Evolutionary conservation across 1,140 invertebrate species (phyloP), one percentile per base, ranked within the genome.

Genomic region (Neodiprion virginianus): DNA sequence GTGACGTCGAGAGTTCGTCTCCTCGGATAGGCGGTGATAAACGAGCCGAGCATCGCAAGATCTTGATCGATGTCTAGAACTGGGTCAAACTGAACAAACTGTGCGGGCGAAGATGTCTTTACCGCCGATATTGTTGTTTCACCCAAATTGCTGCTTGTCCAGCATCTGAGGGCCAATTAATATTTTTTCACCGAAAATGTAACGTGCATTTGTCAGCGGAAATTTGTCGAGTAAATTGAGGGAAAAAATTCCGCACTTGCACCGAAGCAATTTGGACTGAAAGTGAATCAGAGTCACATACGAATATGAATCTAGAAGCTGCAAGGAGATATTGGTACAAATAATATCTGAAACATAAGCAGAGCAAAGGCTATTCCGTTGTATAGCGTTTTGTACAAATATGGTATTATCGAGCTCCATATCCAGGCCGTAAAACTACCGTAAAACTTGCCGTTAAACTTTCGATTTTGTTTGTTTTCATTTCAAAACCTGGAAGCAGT

Each of bases 71-170:
- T 61, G 53, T 21, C 53, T 17, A 61, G 8, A 61, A 61, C 53
- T 61, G 53, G 53, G 53, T 61, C 53, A 61, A 61, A 61, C 53
- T 61, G 53, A 61, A 61, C 53, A 14, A 61, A 61, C 53, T 61
- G 53, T 8, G 53, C 5, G 67, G 17, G 67, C 11, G 67, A 69
- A 7, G 23, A 69, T 69, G 5, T 11, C 3, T 23, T 47, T 21
- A 69, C 21, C 21, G 12, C 67, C 17, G 12, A 69, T 69, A 69
- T 47, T 69, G 67, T 69, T 69, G 67, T 69, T 69, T 14, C 21
- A 14, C 67, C 67, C 7, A 69, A 69, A 69, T 69, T 69, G 67
- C 67, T 23, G 67, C 67, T 69, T 69, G 40, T 69, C 67, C n/a
- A 11, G 67, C 21, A 7, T 69, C 67, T 47, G 67, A 23, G 23